Conservation (phyloP, 2,113 vertebrate species). For the Argyrosomus japonicus region DNA sequence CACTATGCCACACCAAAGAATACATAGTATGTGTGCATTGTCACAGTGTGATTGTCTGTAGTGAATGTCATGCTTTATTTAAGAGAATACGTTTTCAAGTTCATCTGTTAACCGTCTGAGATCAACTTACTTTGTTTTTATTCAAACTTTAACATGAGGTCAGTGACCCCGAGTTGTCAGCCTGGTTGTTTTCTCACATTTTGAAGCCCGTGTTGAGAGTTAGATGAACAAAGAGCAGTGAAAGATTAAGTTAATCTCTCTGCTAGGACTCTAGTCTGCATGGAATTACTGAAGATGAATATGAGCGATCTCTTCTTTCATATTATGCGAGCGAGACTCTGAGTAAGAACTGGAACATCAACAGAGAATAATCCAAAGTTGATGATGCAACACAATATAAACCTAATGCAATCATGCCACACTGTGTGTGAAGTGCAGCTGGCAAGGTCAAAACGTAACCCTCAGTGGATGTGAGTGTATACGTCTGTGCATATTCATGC, state of each 20-base stretch:
- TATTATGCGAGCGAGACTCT: background rate
- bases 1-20: background rate
- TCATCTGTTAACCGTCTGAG: background rate
- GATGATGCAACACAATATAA: slow-evolving; percentile 47
- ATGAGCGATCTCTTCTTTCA: slow-evolving; percentile 24
- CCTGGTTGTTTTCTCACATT: background rate
- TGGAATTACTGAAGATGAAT: slow-evolving; percentile 14
- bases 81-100: background rate
- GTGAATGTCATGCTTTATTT: background rate
- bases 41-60: background rate
- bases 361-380: slow-evolving; percentile 42
- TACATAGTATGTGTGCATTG: background rate
- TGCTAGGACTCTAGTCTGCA: background rate
- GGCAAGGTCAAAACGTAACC: slow-evolving; percentile 33
- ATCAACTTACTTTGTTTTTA: background rate
- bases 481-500: slow-evolving; percentile 2
- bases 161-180: background rate
- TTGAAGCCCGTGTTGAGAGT: background rate
- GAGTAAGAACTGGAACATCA: slow-evolving; percentile 9
- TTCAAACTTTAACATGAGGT: background rate
- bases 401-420: slow-evolving; percentile 31
- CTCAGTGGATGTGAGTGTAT: background rate
- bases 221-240: background rate
- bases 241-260: slow-evolving; percentile 44
- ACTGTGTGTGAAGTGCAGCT: slow-evolving; percentile 39